Conservation (phyloP, 2,888 invertebrate genomes). For the Eulithis testata region DNA sequence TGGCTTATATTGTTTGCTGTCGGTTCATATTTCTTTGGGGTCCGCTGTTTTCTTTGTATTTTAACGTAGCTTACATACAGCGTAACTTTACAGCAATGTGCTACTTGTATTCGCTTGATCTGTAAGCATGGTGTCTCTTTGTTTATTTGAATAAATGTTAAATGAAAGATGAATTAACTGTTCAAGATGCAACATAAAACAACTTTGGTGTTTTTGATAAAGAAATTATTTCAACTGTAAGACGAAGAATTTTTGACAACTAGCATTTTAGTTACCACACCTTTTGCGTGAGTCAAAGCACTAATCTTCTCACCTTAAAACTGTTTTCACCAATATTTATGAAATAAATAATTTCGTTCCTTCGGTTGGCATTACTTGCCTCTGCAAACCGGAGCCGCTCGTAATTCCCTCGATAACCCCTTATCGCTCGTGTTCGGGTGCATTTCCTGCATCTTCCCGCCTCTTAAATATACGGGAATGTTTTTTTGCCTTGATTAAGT, state of each 20-base stretch:
- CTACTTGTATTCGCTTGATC: not conserved
- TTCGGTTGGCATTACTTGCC: slow-evolving; percentile 8
- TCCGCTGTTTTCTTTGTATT: slow-evolving; percentile 10
- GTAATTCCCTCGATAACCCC: slow-evolving; percentile 67
- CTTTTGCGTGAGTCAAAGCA: too few relatives aligned
- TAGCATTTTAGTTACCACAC: too few relatives aligned
- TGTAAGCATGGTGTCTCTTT: not conserved
- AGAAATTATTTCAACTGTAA: too few relatives aligned
- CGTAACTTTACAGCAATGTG: not conserved
- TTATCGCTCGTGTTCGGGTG: slow-evolving; percentile 58
- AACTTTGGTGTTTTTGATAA: too few relatives aligned
- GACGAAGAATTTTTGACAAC: too few relatives aligned
- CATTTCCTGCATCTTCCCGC: slow-evolving; percentile 47
- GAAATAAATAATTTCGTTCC: slow-evolving; percentile 10
- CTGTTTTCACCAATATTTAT: not conserved
- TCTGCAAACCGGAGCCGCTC: slow-evolving; percentile 32
- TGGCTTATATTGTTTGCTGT: slow-evolving; percentile 34
- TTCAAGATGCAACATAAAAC: too few relatives aligned
- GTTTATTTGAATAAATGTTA: too few relatives aligned
- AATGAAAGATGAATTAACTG: too few relatives aligned
- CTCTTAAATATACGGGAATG: slow-evolving; percentile 39
- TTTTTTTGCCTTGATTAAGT: slow-evolving; percentile 14
- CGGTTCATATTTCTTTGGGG: slow-evolving; percentile 22
- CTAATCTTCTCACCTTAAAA: too few relatives aligned
- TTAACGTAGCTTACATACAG: not conserved